These are phyloP conservation scores for Balearica regulorum DNA, from an alignment of 2,797 vertebrate genomes.

Conservation along the genomic window DNA sequence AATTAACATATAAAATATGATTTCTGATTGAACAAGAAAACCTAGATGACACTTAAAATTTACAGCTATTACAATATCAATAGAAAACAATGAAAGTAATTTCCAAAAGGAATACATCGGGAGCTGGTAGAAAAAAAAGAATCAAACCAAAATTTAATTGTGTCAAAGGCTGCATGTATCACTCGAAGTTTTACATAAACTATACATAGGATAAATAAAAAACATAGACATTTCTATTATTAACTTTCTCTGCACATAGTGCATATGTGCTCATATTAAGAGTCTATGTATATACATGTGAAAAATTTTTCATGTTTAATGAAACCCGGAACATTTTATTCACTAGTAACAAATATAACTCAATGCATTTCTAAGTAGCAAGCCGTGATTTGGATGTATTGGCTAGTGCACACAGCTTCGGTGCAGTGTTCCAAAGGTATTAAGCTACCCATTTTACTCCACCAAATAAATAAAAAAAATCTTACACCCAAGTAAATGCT, in stretches of 20 bases:
- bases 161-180: neutral
- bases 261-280: neutral
- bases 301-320: slow-evolving; percentile 33
- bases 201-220: neutral
- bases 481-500: neutral
- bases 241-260: neutral
- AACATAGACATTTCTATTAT: neutral
- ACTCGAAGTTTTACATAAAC: slow-evolving; percentile 7
- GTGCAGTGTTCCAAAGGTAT: neutral
- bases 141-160: neutral
- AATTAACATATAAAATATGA: slow-evolving; percentile 49
- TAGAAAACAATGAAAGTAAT: neutral
- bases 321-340: neutral
- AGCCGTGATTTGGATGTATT: neutral
- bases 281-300: neutral
- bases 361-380: neutral
- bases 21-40: slow-evolving; percentile 39
- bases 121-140: neutral
- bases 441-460: neutral
- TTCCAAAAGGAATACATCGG: slow-evolving; percentile 43
- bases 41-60: slow-evolving; percentile 7
- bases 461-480: neutral
- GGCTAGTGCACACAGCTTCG: neutral
- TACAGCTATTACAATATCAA: neutral
- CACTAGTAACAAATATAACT: neutral